Evolutionary conservation across 2,888 invertebrate species (phyloP).

Genomic region (Acholoe squamosa): DNA sequence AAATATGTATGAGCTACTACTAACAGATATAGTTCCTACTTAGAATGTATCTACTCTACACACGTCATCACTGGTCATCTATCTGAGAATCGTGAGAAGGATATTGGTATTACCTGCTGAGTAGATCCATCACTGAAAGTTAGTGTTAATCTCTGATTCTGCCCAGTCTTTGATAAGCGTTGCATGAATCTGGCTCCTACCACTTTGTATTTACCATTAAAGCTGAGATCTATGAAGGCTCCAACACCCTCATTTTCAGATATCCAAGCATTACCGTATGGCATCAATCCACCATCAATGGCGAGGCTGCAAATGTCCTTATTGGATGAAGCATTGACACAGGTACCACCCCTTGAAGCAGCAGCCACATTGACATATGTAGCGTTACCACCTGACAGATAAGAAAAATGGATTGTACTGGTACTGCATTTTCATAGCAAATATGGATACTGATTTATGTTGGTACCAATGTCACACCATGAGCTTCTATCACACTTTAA

Average conservation of each 20-base stretch:
- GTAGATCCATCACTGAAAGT: constrained; percentile 41
- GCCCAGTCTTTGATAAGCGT: not conserved
- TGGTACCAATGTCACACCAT: no score
- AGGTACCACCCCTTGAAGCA: not conserved
- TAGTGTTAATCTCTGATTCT: not conserved
- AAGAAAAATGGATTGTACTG: no score
- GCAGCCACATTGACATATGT: constrained; percentile 24
- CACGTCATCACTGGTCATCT: not conserved
- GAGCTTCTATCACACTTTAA: no score
- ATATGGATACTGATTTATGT: no score
- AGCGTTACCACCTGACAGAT: no score
- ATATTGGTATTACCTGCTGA: constrained; percentile 4
- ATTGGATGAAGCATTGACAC: not conserved
- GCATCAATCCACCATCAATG: constrained; percentile 35
- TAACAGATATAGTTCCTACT: not conserved
- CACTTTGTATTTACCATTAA: not conserved
- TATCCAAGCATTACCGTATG: constrained; percentile 41
- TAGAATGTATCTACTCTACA: not conserved
- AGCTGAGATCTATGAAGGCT: not conserved
- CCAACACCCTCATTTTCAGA: not conserved
- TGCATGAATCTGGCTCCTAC: constrained; percentile 44
- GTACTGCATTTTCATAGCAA: no score
- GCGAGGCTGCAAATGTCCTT: not conserved
- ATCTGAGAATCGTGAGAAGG: not conserved
- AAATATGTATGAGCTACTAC: no score